These are phyloP conservation scores for Anas platyrhynchos DNA, from an alignment of 2,113 vertebrate genomes.

Conservation along the genomic window DNA sequence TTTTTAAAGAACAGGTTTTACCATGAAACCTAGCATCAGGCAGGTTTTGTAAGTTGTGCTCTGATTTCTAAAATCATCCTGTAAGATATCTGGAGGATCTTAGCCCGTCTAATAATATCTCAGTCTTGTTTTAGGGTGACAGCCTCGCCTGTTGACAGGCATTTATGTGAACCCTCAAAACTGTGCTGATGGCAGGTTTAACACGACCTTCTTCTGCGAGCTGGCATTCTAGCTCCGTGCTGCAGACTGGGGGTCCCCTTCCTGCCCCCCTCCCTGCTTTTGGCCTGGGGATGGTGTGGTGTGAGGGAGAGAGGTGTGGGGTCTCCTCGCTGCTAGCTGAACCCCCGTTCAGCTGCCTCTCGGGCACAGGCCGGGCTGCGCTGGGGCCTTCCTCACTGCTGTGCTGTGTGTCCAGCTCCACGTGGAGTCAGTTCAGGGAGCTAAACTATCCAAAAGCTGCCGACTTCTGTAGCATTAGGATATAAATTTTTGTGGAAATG, in stretches of 20 bases:
- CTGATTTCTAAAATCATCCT: neutral
- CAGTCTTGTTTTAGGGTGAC: fast-evolving
- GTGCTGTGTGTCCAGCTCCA: neutral
- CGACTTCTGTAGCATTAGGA: neutral
- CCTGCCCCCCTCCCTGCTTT: neutral
- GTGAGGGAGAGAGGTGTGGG: neutral
- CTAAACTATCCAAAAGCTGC: neutral
- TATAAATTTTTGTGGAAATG: neutral
- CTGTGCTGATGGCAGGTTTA: neutral
- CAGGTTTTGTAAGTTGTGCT: neutral
- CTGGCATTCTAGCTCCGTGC: neutral
- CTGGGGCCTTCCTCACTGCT: neutral
- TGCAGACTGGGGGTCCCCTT: neutral
- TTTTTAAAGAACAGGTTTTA: neutral
- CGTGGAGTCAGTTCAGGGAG: neutral
- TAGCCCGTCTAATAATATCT: neutral
- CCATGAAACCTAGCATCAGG: neutral
- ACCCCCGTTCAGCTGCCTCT: neutral
- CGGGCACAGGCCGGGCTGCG: too few species aligned
- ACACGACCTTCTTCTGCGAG: neutral
- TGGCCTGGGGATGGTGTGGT: neutral
- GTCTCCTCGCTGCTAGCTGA: neutral
- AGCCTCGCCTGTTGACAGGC: neutral
- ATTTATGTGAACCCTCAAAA: neutral
- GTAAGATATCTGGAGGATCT: neutral